Conservation (phyloP, 2,113 vertebrate species). For the Cyanistes caeruleus region DNA sequence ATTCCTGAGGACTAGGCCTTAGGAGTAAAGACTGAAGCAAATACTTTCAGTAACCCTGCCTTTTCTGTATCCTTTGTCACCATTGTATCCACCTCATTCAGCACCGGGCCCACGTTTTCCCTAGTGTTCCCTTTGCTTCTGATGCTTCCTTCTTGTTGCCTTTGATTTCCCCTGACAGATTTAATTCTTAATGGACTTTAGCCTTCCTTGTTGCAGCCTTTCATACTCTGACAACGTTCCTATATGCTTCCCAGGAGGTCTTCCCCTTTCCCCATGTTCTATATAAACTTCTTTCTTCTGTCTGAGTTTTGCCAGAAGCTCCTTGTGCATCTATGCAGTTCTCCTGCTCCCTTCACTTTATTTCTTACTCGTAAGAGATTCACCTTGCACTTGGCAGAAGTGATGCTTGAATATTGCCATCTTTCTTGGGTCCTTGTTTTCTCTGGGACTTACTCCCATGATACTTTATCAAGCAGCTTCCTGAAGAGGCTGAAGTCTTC, state of each 20-base stretch:
- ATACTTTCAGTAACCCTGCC: accelerated
- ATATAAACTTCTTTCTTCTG: not conserved
- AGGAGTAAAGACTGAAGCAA: not conserved
- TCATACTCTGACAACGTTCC: not conserved
- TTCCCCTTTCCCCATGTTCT: not conserved
- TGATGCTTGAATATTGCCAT: not conserved
- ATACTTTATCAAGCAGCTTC: not conserved
- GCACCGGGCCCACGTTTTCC: not conserved
- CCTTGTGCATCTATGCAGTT: not conserved
- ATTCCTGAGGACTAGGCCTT: not conserved
- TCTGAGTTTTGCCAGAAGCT: not conserved
- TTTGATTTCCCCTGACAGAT: not conserved
- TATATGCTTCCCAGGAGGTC: accelerated
- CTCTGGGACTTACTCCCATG: not conserved
- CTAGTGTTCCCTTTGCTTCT: not conserved
- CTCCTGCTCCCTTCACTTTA: not conserved
- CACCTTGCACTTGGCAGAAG: not conserved
- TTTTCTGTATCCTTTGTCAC: not conserved
- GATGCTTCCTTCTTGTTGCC: not conserved
- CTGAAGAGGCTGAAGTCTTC: not conserved
- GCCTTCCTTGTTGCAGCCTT: not conserved
- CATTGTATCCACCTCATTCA: not conserved
- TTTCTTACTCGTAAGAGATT: not conserved
- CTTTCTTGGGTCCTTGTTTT: not conserved
- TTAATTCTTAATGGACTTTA: not conserved